A percentile compares a stretch with the other conserved stretches of the same genome.
phyloP scores from a whole-genome alignment of 2,113 vertebrate species.

The Rhinopomastus cyanomelas region DNA sequence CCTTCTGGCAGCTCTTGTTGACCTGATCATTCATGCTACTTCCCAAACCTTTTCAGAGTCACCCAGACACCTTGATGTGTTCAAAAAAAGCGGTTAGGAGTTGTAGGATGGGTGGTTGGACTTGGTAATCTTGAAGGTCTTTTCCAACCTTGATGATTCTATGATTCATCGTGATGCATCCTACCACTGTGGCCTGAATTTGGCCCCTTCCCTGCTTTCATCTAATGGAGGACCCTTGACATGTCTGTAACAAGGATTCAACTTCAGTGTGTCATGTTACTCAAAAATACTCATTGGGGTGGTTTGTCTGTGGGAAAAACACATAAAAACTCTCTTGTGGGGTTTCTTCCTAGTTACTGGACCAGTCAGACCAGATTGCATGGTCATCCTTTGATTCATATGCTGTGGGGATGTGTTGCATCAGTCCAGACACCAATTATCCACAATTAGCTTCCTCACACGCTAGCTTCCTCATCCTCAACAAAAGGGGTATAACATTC shows the following conservation, averaged over 20 bases:
- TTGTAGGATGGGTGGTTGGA: too few species aligned
- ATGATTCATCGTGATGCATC: background rate
- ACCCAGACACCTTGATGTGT: too few species aligned
- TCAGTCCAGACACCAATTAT: background rate
- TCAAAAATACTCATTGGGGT: background rate
- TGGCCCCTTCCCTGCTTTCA: background rate
- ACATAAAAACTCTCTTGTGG: fast-evolving
- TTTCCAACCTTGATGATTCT: too few species aligned
- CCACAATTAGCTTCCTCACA: background rate
- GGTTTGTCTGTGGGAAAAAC: background rate
- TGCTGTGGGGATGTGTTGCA: background rate
- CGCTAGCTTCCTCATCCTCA: background rate
- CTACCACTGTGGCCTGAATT: background rate
- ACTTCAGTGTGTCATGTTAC: background rate
- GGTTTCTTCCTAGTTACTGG: background rate
- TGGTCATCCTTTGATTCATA: background rate
- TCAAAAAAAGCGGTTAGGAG: too few species aligned
- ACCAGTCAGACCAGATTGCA: background rate
- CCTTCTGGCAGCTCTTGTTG: background rate
- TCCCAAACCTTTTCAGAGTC: background rate
- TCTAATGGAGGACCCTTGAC: background rate
- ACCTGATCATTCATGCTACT: background rate
- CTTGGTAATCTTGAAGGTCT: too few species aligned
- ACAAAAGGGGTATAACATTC: background rate
- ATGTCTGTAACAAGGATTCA: background rate